These are phyloP conservation scores for Cyprinodon variegatus DNA, from an alignment of 2,113 vertebrate genomes.

Conservation along the genomic window DNA sequence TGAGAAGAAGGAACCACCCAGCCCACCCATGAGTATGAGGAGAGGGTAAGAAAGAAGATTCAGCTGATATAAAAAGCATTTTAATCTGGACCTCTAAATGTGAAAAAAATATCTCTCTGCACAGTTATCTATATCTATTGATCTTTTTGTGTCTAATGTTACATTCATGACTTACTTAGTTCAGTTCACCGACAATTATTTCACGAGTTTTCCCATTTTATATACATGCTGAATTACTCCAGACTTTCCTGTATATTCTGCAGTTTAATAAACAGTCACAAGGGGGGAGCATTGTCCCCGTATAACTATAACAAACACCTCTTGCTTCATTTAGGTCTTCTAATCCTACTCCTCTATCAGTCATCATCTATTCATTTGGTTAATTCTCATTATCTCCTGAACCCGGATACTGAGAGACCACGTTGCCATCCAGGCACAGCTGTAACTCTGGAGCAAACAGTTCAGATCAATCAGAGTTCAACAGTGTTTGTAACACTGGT, in stretches of 20 bases:
- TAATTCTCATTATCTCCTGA: conserved; percentile 36
- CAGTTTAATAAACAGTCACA: conserved; percentile 59
- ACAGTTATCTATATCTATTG: no score
- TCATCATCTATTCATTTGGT: conserved; percentile 40
- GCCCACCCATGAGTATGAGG: no score
- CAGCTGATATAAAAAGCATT: no score
- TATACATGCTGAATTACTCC: not conserved
- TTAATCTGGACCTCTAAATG: no score
- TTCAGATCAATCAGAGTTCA: not conserved
- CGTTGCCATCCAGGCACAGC: conserved; percentile 43
- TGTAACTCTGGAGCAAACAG: conserved; percentile 50
- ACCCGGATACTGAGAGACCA: conserved; percentile 22
- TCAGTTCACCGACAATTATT: not conserved
- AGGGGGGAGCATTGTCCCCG: conserved; percentile 59
- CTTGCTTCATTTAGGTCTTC: conserved; percentile 6
- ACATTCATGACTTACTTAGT: not conserved
- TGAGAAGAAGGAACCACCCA: no score
- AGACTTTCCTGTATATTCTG: conserved; percentile 19
- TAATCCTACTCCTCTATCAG: conserved; percentile 14
- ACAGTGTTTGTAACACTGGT: conserved; percentile 2
- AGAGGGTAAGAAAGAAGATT: no score
- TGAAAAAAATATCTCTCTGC: no score
- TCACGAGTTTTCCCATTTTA: not conserved
- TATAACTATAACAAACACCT: conserved; percentile 15
- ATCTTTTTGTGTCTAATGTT: no score